Base-by-base conservation (phyloP, 2,113 vertebrate genomes). In the Rhinichthys klamathensis region DNA sequence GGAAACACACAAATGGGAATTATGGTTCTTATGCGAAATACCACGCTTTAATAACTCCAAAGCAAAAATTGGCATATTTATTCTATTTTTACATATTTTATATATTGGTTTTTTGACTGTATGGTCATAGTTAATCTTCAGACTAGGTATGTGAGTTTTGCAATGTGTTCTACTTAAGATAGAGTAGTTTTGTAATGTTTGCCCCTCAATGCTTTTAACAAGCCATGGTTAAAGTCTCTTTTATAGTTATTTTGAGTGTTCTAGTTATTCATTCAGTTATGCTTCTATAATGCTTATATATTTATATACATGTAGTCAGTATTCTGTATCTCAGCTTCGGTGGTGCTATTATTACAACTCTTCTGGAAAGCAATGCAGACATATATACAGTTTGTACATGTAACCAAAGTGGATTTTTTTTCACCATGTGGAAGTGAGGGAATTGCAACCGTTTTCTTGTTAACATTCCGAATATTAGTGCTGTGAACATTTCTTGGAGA, bases 331-430 rank as follows among this genome's bases (percentile, higher is more conserved):
- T 86, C 30, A 67, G 73, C 75, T 67, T 49, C 56, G 13, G 69
- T 87, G 86, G 80, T 73, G 82, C 76, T 89, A 54, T 23, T 83
- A 81, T 79, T 87, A 91, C 44, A 75, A 81, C 87, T 27, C 13
- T 49, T 49, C 23, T 49, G 72, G 86, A 87, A 88, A 90, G 84
- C 88, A 91, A 89, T 90, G 89, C 90, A 92, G 49, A 77, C 74
- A 41, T 41, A 60, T 35, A 30, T 12, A 67, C 44, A 7, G 10
- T 51, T 81, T 87, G 67, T 87, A 35, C 86, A 32, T 30, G 44
- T 88, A 89, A 93, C 94, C 94, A 94, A 93, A 94, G 93, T 87
- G 80, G 63, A 88, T 86, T 82, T 89, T 85, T 78, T 21, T 58
- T 63, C 82, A 86, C 87, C 72, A 69, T 72, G 88, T 92, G 91